Conservation (phyloP, 2,888 invertebrate genomes). For the Colostygia pectinataria region DNA sequence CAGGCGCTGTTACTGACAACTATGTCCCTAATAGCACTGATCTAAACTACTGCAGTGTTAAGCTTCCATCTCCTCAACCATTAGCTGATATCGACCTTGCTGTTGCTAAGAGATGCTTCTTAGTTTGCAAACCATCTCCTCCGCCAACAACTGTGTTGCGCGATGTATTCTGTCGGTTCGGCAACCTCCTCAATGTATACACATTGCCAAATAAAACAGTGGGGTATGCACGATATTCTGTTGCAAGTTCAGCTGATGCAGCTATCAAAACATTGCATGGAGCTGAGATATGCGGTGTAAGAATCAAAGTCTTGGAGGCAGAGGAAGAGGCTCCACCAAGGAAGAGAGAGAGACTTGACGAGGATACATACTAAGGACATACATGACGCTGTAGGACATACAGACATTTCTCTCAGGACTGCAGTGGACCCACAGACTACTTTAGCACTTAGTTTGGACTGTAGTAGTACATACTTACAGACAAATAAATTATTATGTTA, state of each 20-base stretch:
- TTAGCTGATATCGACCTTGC: slow-evolving; percentile 86
- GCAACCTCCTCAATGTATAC: slow-evolving; percentile 94
- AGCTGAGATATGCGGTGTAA: slow-evolving; percentile 92
- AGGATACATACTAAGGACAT: slow-evolving; percentile 23
- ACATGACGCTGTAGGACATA: slow-evolving; percentile 24
- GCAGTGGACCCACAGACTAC: neutral
- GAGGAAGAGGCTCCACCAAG: slow-evolving; percentile 83
- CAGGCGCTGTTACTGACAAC: slow-evolving; percentile 53
- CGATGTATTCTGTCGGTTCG: slow-evolving; percentile 96
- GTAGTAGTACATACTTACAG: slow-evolving; percentile 34
- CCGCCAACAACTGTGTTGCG: slow-evolving; percentile 91
- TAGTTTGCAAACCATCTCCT: slow-evolving; percentile 85
- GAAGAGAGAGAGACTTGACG: slow-evolving; percentile 45
- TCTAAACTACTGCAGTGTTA: slow-evolving; percentile 84
- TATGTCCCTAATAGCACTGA: slow-evolving; percentile 52
- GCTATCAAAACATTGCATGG: slow-evolving; percentile 90
- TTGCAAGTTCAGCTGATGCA: slow-evolving; percentile 87
- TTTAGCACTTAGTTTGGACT: slow-evolving; percentile 23
- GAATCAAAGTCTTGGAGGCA: slow-evolving; percentile 94
- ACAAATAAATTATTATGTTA: slow-evolving; percentile 39
- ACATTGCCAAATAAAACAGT: slow-evolving; percentile 94
- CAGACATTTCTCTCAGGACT: slow-evolving; percentile 31
- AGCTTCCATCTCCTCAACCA: slow-evolving; percentile 88
- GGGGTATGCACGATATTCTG: slow-evolving; percentile 95
- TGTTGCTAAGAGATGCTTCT: slow-evolving; percentile 86